Base-by-base conservation (phyloP, 92 coral and sea anemone species). In the Desmophyllum pertusum region DNA sequence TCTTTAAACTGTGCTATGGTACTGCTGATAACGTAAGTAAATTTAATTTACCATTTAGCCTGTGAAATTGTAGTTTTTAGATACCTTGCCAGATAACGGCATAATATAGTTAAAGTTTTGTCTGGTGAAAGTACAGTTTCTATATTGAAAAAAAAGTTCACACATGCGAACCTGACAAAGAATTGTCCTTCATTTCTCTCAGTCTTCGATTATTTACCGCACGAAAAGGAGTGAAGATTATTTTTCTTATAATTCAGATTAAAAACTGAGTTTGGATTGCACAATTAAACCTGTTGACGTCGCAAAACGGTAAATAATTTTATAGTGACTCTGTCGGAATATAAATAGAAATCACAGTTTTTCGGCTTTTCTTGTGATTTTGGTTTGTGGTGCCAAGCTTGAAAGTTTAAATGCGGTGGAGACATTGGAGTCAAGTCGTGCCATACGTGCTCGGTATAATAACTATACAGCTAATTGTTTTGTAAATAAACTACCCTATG, bases 41-140 rank as follows among this genome's bases (percentile, higher is more conserved):
- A 75, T 75, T 48, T 57, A 77, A 37, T 55, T 31, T 18, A 65
- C 25, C 50, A 45, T 65, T 65, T 64, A 14, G 64, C 29, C 62
- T 31, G 23, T 36, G 37, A 45, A 41, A 45, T 19, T 64, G 70
- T 6, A 40, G 15, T 41, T 79, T 3, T 42, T 43, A 79, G 83
- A 63, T 43, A 43, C 29, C 17, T 55, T 79, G 30, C 37, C 21
- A 30, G 55, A 79, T 63, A 35, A 64, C 27, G 55, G 74, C 39
- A 19, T 40, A 27, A 61, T 10, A 7, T 2, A 40, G 9, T 33
- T 50, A 39, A 41, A 77, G 38, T 77, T 30, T 11, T 43, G 36
- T 38, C 39, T 23, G 77, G 77, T 6, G 36, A 72, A 27, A n/a
- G 77, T 72, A 43, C 77, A 42, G 53, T 40, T 43, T 0, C 50